These are phyloP conservation scores for Hemibagrus guttatus DNA, from an alignment of 2,797 vertebrate genomes.

Conservation along the genomic window DNA sequence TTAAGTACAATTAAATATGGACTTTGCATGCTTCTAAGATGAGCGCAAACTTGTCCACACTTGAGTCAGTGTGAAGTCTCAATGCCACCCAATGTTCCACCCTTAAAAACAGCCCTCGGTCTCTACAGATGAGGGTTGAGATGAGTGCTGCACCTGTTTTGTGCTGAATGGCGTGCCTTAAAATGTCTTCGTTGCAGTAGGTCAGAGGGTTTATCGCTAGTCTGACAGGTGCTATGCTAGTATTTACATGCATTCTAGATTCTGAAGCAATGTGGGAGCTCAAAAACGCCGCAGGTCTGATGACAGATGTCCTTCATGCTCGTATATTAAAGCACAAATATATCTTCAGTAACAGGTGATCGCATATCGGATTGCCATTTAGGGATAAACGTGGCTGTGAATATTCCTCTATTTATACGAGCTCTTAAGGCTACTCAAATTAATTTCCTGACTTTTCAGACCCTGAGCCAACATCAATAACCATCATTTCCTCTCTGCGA, in stretches of 20 bases:
- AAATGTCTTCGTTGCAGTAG: slow-evolving; percentile 11
- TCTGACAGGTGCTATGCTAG: slow-evolving; percentile 19
- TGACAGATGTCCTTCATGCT: slow-evolving; percentile 1
- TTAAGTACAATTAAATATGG: neutral
- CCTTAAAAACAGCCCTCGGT: neutral
- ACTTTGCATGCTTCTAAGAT: neutral
- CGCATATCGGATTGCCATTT: neutral
- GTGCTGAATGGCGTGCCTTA: slow-evolving; percentile 17
- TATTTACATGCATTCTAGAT: slow-evolving; percentile 13
- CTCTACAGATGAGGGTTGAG: slow-evolving; percentile 8
- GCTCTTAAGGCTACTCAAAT: neutral
- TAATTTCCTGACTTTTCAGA: slow-evolving; percentile 12
- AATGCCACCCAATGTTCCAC: neutral
- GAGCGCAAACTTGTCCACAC: neutral
- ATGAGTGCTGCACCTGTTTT: slow-evolving; percentile 30
- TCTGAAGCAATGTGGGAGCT: neutral
- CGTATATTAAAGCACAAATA: slow-evolving; percentile 14
- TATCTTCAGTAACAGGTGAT: slow-evolving; percentile 7
- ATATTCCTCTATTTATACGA: slow-evolving; percentile 1
- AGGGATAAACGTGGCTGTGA: neutral
- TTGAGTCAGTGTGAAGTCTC: no score
- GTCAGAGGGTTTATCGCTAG: slow-evolving; percentile 7
- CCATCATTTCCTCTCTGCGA: slow-evolving; percentile 12
- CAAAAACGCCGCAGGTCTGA: slow-evolving; percentile 3
- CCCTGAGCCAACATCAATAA: neutral